Evolutionary conservation across 2,797 vertebrate species (phyloP).

Genomic region (Hydrocynus forskahlii): DNA sequence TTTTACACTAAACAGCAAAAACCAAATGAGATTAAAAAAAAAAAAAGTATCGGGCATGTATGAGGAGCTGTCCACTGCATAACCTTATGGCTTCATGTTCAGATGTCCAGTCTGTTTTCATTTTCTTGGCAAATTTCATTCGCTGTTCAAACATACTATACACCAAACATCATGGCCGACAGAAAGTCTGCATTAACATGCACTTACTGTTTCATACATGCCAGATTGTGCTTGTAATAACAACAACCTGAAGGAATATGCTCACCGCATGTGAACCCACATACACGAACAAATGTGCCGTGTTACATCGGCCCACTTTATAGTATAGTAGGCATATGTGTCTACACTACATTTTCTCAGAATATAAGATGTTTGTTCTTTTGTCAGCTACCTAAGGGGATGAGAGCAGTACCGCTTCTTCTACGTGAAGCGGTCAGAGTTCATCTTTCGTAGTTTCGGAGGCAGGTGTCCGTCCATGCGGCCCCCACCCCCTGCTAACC

Average conservation of each 20-base stretch:
- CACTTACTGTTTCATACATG: conserved; percentile 87
- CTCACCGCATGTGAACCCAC: conserved; percentile 76
- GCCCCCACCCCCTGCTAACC: conserved; percentile 85
- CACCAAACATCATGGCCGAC: conserved; percentile 91
- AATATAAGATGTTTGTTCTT: conserved; percentile 73
- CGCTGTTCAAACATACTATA: conserved; percentile 80
- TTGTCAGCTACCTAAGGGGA: conserved; percentile 37
- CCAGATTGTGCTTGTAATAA: conserved; percentile 84
- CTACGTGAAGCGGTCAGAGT: conserved; percentile 98
- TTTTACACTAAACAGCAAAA: conserved; percentile 82
- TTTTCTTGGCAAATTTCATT: conserved; percentile 62
- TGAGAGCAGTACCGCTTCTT: conserved; percentile 57
- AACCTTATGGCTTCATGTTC: conserved; percentile 78
- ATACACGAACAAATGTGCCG: conserved; percentile 77
- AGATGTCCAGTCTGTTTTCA: conserved; percentile 64
- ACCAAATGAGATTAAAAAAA: conserved; percentile 62
- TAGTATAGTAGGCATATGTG: conserved; percentile 74
- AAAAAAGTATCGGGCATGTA: conserved; percentile 65
- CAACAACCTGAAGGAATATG: conserved; percentile 77
- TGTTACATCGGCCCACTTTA: conserved; percentile 72
- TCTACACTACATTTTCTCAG: conserved; percentile 68
- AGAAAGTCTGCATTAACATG: conserved; percentile 89
- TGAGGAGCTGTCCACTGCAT: conserved; percentile 72
- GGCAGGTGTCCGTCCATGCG: conserved; percentile 96
- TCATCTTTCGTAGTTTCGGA: conserved; percentile 98